These are phyloP conservation scores for Cheilosia urbana DNA, from an alignment of 2,888 invertebrate species.

Conservation along the genomic window DNA sequence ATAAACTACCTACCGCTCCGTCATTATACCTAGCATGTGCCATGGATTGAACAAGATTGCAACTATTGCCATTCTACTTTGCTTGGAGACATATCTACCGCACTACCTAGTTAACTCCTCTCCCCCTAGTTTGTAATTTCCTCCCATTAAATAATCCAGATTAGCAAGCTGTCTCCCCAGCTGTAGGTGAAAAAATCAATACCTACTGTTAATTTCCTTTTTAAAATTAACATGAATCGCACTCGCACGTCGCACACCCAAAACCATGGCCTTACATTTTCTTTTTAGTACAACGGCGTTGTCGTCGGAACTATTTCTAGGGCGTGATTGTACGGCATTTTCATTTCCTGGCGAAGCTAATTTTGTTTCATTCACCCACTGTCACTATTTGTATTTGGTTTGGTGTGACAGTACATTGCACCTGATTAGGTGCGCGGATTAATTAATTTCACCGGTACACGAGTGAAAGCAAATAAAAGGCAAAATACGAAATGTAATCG, in stretches of 20 bases:
- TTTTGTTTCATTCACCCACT: conserved; percentile 61
- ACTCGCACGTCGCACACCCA: conserved; percentile 35
- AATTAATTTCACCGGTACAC: conserved; percentile 64
- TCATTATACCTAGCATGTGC: conserved; percentile 4
- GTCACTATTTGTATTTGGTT: conserved; percentile 54
- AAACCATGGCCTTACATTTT: conserved; percentile 60
- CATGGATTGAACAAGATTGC: conserved; percentile 34
- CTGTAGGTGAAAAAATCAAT: conserved; percentile 53
- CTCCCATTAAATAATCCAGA: conserved; percentile 63
- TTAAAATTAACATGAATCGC: conserved; percentile 47
- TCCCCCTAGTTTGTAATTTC: conserved; percentile 58
- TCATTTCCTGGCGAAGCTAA: conserved; percentile 62
- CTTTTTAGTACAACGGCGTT: conserved; percentile 32
- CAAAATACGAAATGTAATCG: conserved; percentile 40
- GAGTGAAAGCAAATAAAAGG: conserved; percentile 41
- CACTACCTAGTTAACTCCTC: conserved; percentile 12
- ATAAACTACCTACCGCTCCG: conserved; percentile 52
- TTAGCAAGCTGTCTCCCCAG: conserved; percentile 45
- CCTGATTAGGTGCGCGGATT: conserved; percentile 52
- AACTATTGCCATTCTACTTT: conserved; percentile 2
- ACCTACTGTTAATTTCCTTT: conserved; percentile 67
- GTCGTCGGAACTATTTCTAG: conserved; percentile 53
- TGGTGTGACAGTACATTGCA: conserved; percentile 65
- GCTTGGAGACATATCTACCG: neutral
- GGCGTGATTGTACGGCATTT: conserved; percentile 56